Base-by-base conservation (phyloP, 2,113 vertebrate genomes). In the Saccopteryx bilineata region DNA sequence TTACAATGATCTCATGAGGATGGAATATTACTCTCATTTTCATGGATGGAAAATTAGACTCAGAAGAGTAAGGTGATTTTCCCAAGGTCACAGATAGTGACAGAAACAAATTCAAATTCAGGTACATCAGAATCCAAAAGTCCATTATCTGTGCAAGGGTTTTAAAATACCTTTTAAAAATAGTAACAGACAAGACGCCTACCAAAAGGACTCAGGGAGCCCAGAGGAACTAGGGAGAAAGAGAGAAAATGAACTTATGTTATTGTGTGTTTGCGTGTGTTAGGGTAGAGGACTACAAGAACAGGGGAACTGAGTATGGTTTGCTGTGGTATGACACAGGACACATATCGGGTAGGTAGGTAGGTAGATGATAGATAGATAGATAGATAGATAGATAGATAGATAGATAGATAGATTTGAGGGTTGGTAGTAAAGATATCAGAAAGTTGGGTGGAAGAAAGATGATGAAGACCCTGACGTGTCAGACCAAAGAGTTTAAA, bases 91-190 rank as follows among this genome's bases (percentile, higher is more conserved):
- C 31, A 74, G 9, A 58, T 3, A n/a, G 33, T 75, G 74, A 82
- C 12, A 85, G 82, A 92, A 94, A 87, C 39, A 85, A 74, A 78
- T 48, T 91, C 60, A 56, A 39, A 50, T 23, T 79, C 54, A 87
- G n/a, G 19, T 76, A 5, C 15, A 31, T 50, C 26, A 58, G 9
- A 66, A 39, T 83, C 50, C 28, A 56, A 63, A 80, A 80, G 12
- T 50, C 58, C 65, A 33, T 66, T 65, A 46, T 81, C 56, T 71
- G 76, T n/a, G 65, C 9, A 68, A n/a, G 18, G 5, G 17, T 69
- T 88, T 96, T 60, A 63, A 93, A 83, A 90, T 66, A 56, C 33
- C 24, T 89, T 92, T 60, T 23, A 28, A 92, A 71, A 91, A 19
- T 3, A 61, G 19, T 46, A 39, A 31, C 6, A 54, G 18, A 48